A percentile compares a stretch with the other conserved stretches of the same genome.
These are phyloP conservation scores for Sebastes glaucus DNA, from an alignment of 2,797 vertebrate genomes.

Conservation along the genomic window DNA sequence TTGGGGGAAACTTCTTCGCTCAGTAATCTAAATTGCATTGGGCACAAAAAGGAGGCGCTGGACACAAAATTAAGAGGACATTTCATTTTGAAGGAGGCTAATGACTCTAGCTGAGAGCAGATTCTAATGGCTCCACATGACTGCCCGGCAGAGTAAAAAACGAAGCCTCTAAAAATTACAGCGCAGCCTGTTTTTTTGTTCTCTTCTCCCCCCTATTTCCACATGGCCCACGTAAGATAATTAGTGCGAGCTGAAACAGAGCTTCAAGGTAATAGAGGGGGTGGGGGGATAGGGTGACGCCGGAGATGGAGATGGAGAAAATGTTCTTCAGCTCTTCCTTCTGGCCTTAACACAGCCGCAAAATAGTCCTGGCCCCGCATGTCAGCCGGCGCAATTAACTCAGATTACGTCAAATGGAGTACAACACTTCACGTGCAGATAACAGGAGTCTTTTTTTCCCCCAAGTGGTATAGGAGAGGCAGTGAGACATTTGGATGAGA, in stretches of 20 bases:
- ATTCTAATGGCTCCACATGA: constrained; percentile 76
- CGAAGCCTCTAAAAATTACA: constrained; percentile 62
- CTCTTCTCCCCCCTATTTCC: constrained; percentile 6
- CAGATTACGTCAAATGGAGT: constrained; percentile 69
- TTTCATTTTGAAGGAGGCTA: constrained; percentile 67
- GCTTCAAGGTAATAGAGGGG: constrained; percentile 64
- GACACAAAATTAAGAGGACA: constrained; percentile 61
- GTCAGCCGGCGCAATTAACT: constrained; percentile 68
- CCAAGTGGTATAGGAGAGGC: constrained; percentile 9
- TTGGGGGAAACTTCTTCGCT: constrained; percentile 32
- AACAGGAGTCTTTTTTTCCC: constrained; percentile 18
- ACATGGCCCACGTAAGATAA: constrained; percentile 61
- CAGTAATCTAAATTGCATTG: constrained; percentile 44
- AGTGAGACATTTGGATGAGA: constrained; percentile 53
- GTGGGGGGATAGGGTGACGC: constrained; percentile 22
- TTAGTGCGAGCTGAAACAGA: constrained; percentile 69
- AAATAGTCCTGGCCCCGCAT: constrained; percentile 50
- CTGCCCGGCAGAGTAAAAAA: constrained; percentile 58
- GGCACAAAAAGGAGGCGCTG: constrained; percentile 48
- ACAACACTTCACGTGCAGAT: constrained; percentile 44
- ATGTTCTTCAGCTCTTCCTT: constrained; percentile 57
- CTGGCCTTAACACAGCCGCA: constrained; percentile 48
- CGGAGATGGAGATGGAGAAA: constrained; percentile 57
- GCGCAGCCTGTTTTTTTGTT: constrained; percentile 37
- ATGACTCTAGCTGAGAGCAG: constrained; percentile 70